Evolutionary conservation across 2,888 invertebrate genomes (phyloP).

Genomic region (Scaptomyza tumidula): DNA sequence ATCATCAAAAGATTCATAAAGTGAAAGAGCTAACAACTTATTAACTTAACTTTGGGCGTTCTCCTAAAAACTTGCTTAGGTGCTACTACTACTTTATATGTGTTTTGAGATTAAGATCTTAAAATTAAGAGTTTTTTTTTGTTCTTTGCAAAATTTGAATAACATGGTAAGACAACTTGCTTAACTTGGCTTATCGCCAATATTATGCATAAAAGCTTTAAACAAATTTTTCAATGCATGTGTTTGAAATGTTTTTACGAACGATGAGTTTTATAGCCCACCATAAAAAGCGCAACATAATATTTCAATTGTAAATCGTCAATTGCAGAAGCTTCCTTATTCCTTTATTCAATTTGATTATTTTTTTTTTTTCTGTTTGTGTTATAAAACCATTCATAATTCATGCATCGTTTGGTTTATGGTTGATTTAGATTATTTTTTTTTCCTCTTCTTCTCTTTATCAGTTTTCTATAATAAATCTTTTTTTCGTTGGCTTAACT

Average conservation of each 20-base stretch:
- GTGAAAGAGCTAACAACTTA: too few relatives aligned
- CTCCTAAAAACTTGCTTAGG: too few relatives aligned
- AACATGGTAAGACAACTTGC: too few relatives aligned
- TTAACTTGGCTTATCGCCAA: not conserved
- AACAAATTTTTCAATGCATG: not conserved
- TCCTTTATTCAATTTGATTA: not conserved
- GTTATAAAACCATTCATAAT: slow-evolving; percentile 15
- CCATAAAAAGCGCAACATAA: slow-evolving; percentile 2
- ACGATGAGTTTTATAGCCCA: not conserved
- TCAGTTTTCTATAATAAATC: not conserved
- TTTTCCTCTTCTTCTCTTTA: not conserved
- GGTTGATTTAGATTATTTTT: slow-evolving; percentile 2
- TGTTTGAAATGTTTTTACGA: not conserved
- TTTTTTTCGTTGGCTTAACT: slow-evolving; percentile 20
- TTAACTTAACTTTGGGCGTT: too few relatives aligned
- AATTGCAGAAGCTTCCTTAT: not conserved
- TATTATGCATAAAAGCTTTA: not conserved
- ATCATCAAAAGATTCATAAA: too few relatives aligned
- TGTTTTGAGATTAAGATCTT: not conserved
- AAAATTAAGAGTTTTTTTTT: not conserved
- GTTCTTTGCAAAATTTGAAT: not conserved
- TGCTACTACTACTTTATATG: too few relatives aligned
- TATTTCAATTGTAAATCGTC: not conserved
- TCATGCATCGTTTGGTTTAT: slow-evolving; percentile 25
- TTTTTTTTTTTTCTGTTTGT: not conserved